These are phyloP conservation scores for Mythimna vitellina DNA, from an alignment of 2,888 invertebrate genomes.

Conservation along the genomic window DNA sequence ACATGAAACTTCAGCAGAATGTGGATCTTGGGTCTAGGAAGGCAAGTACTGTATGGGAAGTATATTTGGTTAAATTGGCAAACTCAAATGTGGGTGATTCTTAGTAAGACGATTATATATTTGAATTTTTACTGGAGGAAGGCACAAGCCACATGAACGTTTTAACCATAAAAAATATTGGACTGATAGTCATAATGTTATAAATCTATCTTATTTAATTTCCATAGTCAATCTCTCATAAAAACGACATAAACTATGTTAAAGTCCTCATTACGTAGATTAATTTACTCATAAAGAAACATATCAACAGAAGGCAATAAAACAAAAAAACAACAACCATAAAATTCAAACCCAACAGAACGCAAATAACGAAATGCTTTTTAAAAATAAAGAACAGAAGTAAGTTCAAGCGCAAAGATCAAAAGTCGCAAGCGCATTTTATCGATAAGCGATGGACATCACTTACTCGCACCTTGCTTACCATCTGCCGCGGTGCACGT, in stretches of 20 bases:
- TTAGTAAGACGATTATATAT: too few relatives aligned
- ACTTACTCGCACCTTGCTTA: conserved; percentile 88
- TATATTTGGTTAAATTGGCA: background rate
- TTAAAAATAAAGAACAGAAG: conserved; percentile 41
- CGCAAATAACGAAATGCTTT: conserved; percentile 52
- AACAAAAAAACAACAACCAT: conserved; percentile 30
- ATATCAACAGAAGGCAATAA: conserved; percentile 25
- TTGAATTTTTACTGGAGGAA: background rate
- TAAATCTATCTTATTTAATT: background rate
- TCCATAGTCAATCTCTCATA: background rate
- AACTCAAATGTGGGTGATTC: background rate
- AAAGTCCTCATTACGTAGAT: background rate
- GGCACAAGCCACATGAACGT: background rate
- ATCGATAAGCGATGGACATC: conserved; percentile 84
- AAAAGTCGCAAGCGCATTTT: conserved; percentile 67
- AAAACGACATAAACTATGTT: background rate
- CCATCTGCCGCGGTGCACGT: conserved; percentile 88
- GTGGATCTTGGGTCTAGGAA: background rate
- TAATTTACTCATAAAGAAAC: conserved; percentile 14
- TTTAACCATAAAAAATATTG: background rate
- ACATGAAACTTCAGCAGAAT: background rate
- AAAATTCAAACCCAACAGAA: conserved; percentile 37
- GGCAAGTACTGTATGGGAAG: background rate
- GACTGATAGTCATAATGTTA: too few relatives aligned
- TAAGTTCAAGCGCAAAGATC: conserved; percentile 55